Evolutionary conservation across 2,888 invertebrate genomes (phyloP).

Genomic region (Rhamphomyia laevipes): DNA sequence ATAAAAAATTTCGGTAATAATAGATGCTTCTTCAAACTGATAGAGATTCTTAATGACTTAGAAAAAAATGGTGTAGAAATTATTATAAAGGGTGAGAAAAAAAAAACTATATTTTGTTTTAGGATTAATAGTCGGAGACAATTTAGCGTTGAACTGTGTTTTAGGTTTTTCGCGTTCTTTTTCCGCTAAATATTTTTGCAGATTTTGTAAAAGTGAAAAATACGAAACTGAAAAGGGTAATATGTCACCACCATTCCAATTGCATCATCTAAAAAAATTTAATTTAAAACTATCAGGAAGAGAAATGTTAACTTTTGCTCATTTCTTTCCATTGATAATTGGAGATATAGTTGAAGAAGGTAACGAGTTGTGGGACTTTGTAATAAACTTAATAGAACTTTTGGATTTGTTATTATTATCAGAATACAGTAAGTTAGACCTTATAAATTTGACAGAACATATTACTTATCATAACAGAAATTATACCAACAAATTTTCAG

Average conservation of each 20-base stretch:
- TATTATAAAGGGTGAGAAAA: not conserved
- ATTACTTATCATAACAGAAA: constrained; percentile 5
- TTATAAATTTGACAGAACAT: constrained; percentile 6
- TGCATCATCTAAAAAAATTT: constrained; percentile 4
- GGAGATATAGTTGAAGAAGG: no score
- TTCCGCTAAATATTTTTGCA: constrained; percentile 5
- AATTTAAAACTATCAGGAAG: constrained; percentile 10
- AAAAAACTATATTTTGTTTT: constrained; percentile 2
- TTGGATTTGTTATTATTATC: constrained; percentile 4
- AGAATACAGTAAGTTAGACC: constrained; percentile 3
- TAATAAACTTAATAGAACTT: constrained; percentile 7
- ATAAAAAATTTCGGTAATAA: constrained; percentile 7
- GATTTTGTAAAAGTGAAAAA: constrained; percentile 7
- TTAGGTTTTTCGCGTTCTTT: constrained; percentile 5
- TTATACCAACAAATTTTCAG: constrained; percentile 5
- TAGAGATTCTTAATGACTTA: constrained; percentile 7
- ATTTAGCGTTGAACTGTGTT: constrained; percentile 5
- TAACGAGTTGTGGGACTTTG: constrained; percentile 5
- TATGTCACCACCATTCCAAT: constrained; percentile 4
- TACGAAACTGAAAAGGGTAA: constrained; percentile 8
- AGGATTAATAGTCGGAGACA: constrained; percentile 7
- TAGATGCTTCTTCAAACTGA: constrained; percentile 4
- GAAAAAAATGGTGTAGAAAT: constrained; percentile 4
- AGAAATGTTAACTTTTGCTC: constrained; percentile 5
- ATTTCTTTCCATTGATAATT: not conserved